Evolutionary conservation across 2,113 vertebrate genomes (phyloP).

Genomic region (Rhynchomys soricoides): DNA sequence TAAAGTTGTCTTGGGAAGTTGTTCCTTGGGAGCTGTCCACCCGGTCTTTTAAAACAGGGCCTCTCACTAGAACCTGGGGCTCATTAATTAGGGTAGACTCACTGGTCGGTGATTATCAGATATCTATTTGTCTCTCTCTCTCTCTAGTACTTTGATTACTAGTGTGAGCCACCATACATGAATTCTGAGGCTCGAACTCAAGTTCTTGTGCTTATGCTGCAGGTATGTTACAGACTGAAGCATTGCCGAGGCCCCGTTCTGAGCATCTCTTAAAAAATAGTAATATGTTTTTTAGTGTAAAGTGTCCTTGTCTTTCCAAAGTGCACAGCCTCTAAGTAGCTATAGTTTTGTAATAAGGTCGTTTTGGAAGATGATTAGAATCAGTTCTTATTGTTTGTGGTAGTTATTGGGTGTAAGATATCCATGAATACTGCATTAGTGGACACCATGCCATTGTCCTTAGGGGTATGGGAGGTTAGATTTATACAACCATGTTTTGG

Average conservation of each 20-base stretch:
- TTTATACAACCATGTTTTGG: not conserved
- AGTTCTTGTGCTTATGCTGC: not conserved
- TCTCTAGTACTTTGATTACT: not conserved
- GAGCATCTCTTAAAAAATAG: not conserved
- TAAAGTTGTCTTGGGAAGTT: not conserved
- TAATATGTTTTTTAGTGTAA: not conserved
- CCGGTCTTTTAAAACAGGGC: not conserved
- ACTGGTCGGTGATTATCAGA: not conserved
- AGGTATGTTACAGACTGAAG: not conserved
- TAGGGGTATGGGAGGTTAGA: not conserved
- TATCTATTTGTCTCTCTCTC: not conserved
- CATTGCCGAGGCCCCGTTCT: not conserved
- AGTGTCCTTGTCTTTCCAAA: conserved; percentile 20
- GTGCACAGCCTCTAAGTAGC: not conserved
- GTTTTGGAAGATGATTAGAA: not conserved
- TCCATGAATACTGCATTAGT: not conserved
- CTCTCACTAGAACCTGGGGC: not conserved
- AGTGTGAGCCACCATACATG: not conserved
- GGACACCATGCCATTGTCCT: not conserved
- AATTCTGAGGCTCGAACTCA: too few relatives aligned
- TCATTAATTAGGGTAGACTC: not conserved
- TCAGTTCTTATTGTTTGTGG: not conserved
- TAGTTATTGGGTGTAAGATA: not conserved
- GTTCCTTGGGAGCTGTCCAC: not conserved
- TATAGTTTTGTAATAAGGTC: not conserved